Percentiles rank a stretch among this genome's conserved stretches.
Evolutionary conservation across 2,888 invertebrate genomes (phyloP).

Genomic region (Thereva unica): DNA sequence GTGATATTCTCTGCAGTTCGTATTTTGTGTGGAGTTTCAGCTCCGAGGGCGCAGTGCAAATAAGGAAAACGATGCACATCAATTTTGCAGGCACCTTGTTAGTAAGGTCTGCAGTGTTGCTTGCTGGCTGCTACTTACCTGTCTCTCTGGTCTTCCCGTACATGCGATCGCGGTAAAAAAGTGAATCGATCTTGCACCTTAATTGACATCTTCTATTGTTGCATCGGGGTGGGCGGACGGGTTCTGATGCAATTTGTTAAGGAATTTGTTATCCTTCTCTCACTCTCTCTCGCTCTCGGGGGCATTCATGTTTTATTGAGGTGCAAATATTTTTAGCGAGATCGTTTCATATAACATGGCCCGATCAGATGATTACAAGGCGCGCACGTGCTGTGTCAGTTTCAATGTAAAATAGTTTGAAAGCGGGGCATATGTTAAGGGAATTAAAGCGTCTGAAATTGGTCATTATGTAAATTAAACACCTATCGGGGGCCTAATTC

Average conservation of each 20-base stretch:
- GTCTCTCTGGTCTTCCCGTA: not conserved
- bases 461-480: slow-evolving; percentile 25
- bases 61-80: slow-evolving; percentile 15
- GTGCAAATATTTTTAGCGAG: not conserved
- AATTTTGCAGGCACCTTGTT: slow-evolving; percentile 28
- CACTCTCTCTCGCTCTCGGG: not conserved
- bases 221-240: slow-evolving; percentile 26
- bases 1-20: slow-evolving; percentile 24
- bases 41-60: slow-evolving; percentile 1
- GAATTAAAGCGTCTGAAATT: slow-evolving; percentile 8
- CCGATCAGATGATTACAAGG: slow-evolving; percentile 13
- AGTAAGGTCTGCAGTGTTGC: slow-evolving; percentile 17
- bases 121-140: slow-evolving; percentile 1
- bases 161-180: slow-evolving; percentile 26
- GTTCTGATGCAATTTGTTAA: slow-evolving; percentile 7
- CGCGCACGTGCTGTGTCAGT: not conserved
- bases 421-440: not conserved
- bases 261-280: not conserved
- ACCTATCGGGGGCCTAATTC: slow-evolving; percentile 8
- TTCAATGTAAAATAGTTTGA: not conserved
- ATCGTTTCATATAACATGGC: not conserved
- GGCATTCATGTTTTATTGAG: not conserved
- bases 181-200: slow-evolving; percentile 30
- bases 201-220: slow-evolving; percentile 31
- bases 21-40: slow-evolving; percentile 12